Base-by-base conservation (phyloP, 2,797 vertebrate species). In the Cetoscarus ocellatus region DNA sequence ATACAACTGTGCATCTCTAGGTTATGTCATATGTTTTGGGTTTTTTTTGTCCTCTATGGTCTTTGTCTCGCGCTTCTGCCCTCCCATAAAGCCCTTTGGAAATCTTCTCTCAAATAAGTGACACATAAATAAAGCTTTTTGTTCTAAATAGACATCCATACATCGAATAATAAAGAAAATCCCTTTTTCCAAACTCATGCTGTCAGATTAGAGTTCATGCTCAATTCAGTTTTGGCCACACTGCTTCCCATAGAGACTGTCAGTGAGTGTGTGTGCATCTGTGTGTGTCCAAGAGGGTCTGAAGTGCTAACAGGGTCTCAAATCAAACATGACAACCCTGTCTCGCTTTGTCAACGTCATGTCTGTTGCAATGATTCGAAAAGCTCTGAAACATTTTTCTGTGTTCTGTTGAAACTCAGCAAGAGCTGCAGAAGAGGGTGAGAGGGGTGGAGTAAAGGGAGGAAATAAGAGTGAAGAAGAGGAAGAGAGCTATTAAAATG, bases 311-410 rank as follows among this genome's bases (percentile, higher is more conserved):
- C 82, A 85, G 85, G 82, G 67, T 88, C 79, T 90, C 81, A 84
- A 84, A 88, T 80, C 82, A 86, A 88, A 91, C 83, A 87, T 88
- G 87, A 90, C 90, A 88, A 87, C 60, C 81, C 53, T 82, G 88
- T 87, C 86, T 77, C 34, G 59, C 75, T 84, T 71, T 79, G 85
- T 89, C 82, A 86, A 49, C 15, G 67, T 82, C 83, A 82, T 68
- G 67, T 50, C 70, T 82, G 82, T 63, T 18, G 48, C 57, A 13
- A 82, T 48, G 55, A 70, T 83, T 95, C 86, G 89, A 94, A 94
- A 65, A 50, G 77, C 79, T 73, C 39, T 0, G 58, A 82, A 67
- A 83, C 69, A 85, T 84, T n/a, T 72, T 76, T 75, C 63, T 74
- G 79, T 56, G 64, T 82, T 64, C 17, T 38, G 69, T 65, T 49